These are phyloP conservation scores for Pollenia griseotomentosa DNA, from an alignment of 2,888 invertebrate genomes.

Conservation along the genomic window DNA sequence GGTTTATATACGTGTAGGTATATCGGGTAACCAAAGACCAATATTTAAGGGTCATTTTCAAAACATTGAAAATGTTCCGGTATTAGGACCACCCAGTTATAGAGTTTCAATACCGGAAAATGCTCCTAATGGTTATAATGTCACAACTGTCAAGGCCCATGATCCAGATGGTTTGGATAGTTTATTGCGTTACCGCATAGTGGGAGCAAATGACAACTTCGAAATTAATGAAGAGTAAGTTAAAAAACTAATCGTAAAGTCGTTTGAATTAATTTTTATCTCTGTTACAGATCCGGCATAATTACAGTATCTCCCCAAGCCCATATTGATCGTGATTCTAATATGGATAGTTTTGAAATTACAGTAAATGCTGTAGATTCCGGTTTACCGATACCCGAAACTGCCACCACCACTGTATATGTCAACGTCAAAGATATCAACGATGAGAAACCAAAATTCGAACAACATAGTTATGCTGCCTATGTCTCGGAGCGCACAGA, in stretches of 20 bases:
- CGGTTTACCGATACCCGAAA: constrained; percentile 90
- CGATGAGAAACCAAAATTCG: constrained; percentile 92
- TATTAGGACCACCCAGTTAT: constrained; percentile 89
- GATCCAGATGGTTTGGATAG: constrained; percentile 92
- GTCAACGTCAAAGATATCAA: constrained; percentile 91
- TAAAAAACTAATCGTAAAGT: neutral
- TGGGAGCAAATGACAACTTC: constrained; percentile 92
- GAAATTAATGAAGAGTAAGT: constrained; percentile 89
- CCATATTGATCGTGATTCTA: constrained; percentile 88
- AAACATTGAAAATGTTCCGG: constrained; percentile 85
- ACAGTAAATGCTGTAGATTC: constrained; percentile 91
- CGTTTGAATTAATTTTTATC: neutral
- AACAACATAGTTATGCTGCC: constrained; percentile 86
- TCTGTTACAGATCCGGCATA: constrained; percentile 86
- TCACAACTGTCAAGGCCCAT: constrained; percentile 89
- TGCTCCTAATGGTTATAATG: constrained; percentile 88
- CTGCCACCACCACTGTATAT: constrained; percentile 90
- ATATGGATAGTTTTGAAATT: constrained; percentile 88
- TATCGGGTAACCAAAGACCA: constrained; percentile 92
- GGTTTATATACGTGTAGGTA: constrained; percentile 90
- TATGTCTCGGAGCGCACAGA: constrained; percentile 90
- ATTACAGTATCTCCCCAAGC: constrained; percentile 90
- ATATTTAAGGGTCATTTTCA: constrained; percentile 91
- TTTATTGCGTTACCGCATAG: constrained; percentile 88
- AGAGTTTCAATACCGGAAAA: constrained; percentile 90